Evolutionary conservation across 2,113 vertebrate genomes (phyloP), one percentile per base, ranked within the genome.

Genomic region (Dendrocopos noguchii): DNA sequence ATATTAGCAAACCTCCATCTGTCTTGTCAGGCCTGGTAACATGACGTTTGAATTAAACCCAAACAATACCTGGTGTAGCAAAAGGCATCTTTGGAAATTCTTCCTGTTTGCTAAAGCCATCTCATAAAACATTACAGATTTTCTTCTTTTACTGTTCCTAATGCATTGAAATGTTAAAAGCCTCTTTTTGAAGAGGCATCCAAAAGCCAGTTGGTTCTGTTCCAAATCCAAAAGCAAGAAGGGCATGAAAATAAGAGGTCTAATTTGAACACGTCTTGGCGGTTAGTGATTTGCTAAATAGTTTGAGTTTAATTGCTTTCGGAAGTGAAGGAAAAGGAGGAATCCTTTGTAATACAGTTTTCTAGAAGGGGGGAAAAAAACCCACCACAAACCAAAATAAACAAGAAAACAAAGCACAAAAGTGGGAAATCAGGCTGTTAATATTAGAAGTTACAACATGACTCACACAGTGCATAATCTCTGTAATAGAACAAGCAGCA

Each of bases 371-470:
- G 22, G 31, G 74, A 72, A 59, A 80, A 71, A 50, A 1, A 11
- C 25, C 28, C 55, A 16, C 34, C 15, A 53, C 56, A 31, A 46
- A 21, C 21, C 29, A 65, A 65, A 84, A 80, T 59, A 1, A 15
- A 15, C 53, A 12, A 15, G 42, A 44, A 44, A n/a, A 6, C 36
- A 42, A 70, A 42, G 10, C 50, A 25, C 39, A 75, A 95, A 71
- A 65, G 56, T 77, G 63, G 59, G 65, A 90, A 94, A 84, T 88
- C 80, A 53, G 83, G 60, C 78, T 53, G 76, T 94, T 94, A 95
- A 93, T 97, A 94, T 94, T 95, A 85, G 77, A 88, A 90, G 56
- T 80, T 90, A 81, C 61, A 71, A 65, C 65, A 77, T 91, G 90
- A 95, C 67, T 95, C 90, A 89, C 60, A 44, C 77, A 74, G 78